A percentile compares a stretch with the other conserved stretches of the same genome.
Evolutionary conservation across 2,113 vertebrate species (phyloP).

Genomic region (Stigmatopora argus): DNA sequence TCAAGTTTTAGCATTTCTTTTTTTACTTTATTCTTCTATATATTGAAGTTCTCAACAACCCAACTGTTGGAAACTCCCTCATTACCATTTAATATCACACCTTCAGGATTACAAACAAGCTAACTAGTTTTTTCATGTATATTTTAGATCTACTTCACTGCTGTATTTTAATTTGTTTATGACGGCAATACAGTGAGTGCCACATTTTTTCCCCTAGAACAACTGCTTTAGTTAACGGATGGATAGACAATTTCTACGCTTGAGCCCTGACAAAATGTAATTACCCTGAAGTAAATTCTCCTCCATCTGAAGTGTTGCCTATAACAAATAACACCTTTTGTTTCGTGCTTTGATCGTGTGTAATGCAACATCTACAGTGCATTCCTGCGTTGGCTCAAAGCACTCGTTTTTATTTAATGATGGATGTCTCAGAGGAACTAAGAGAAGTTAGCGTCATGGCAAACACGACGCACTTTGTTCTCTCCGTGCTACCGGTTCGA

Average conservation of each 20-base stretch:
- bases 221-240: background rate
- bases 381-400: background rate
- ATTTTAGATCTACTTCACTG: too few species aligned
- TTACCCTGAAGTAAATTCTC: slow-evolving; percentile 3
- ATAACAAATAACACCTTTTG: background rate
- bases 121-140: too few species aligned
- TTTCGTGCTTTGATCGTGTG: background rate
- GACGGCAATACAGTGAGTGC: too few species aligned
- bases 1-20: too few species aligned
- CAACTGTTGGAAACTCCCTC: too few species aligned
- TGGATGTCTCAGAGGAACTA: slow-evolving; percentile 10
- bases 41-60: too few species aligned
- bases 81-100: too few species aligned
- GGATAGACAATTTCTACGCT: background rate
- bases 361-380: slow-evolving; percentile 2
- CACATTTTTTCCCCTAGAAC: background rate
- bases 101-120: too few species aligned
- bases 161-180: too few species aligned
- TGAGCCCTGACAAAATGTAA: background rate
- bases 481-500: slow-evolving; percentile 1
- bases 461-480: slow-evolving; percentile 27
- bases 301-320: background rate
- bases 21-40: too few species aligned
- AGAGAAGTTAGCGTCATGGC: slow-evolving; percentile 9
- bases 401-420: slow-evolving; percentile 15